Percentiles rank a stretch among this genome's conserved stretches.
phyloP scores from a whole-genome alignment of 2,797 vertebrate genomes.

The Amphiprion clarkii region DNA sequence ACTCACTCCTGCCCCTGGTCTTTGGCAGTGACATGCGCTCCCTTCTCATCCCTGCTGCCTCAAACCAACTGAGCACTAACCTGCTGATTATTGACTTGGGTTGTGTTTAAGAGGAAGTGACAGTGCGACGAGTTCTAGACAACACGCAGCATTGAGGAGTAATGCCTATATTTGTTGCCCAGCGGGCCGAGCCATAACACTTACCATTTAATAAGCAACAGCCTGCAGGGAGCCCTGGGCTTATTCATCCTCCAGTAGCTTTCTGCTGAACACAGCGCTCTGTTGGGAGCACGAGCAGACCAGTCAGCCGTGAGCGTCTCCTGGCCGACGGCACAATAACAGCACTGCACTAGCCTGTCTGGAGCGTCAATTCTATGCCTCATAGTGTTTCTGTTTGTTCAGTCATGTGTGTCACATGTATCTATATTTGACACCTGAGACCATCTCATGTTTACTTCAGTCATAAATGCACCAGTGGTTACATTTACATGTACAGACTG shows the following conservation, averaged over 20 bases:
- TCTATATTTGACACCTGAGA: slow-evolving; percentile 40
- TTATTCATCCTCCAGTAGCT: slow-evolving; percentile 72
- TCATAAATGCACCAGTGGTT: slow-evolving; percentile 44
- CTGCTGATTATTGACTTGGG: slow-evolving; percentile 72
- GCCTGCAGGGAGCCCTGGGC: slow-evolving; percentile 75
- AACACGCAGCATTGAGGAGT: slow-evolving; percentile 61
- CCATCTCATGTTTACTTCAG: slow-evolving; percentile 36
- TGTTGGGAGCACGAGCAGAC: slow-evolving; percentile 49
- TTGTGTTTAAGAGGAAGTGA: slow-evolving; percentile 72
- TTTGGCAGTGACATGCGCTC: slow-evolving; percentile 25
- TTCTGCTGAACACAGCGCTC: slow-evolving; percentile 63
- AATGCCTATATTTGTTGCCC: slow-evolving; percentile 73
- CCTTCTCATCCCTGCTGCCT: slow-evolving; percentile 49
- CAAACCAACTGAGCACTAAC: slow-evolving; percentile 51
- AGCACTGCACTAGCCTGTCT: slow-evolving; percentile 23
- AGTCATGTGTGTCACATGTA: slow-evolving; percentile 28
- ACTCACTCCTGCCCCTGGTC: slow-evolving; percentile 7
- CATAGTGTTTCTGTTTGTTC: slow-evolving; percentile 24
- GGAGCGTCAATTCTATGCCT: slow-evolving; percentile 12
- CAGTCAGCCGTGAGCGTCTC: slow-evolving; percentile 44
- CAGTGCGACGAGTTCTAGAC: slow-evolving; percentile 61
- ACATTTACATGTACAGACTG: slow-evolving; percentile 7
- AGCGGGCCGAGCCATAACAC: slow-evolving; percentile 71
- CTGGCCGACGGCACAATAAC: slow-evolving; percentile 42
- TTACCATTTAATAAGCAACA: slow-evolving; percentile 79